phyloP scores from a whole-genome alignment of 2,888 invertebrate genomes.

The Morpho helenor region DNA sequence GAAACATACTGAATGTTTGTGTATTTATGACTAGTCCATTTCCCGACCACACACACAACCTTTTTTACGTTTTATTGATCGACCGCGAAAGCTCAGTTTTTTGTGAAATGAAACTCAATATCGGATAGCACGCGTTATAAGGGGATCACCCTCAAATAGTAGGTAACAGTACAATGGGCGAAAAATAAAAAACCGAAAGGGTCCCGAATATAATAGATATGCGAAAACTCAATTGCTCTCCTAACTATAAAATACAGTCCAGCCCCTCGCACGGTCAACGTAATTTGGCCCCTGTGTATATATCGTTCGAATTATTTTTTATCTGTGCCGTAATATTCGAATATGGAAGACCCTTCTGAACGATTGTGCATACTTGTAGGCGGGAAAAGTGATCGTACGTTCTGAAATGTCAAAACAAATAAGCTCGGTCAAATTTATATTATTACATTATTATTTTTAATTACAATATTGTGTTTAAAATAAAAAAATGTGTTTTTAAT shows the following conservation, averaged over 20 bases:
- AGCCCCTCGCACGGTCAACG: constrained; percentile 45
- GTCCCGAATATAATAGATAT: constrained; percentile 68
- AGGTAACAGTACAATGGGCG: constrained; percentile 53
- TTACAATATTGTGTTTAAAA: too few species aligned
- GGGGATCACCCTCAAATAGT: constrained; percentile 56
- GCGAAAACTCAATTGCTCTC: constrained; percentile 69
- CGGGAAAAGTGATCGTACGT: constrained; percentile 77
- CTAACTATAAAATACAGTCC: constrained; percentile 62
- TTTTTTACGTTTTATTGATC: constrained; percentile 45
- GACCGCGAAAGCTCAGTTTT: constrained; percentile 42
- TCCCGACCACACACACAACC: constrained; percentile 16
- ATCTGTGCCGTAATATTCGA: constrained; percentile 30
- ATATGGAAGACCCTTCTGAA: constrained; percentile 52
- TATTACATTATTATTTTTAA: too few species aligned
- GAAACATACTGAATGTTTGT: background rate
- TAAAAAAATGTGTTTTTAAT: too few species aligned
- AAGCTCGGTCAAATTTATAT: constrained; percentile 40
- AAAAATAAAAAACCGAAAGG: constrained; percentile 53
- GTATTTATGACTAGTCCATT: constrained; percentile 11
- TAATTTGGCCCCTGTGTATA: constrained; percentile 47
- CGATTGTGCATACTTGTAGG: constrained; percentile 63
- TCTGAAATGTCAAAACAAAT: constrained; percentile 80
- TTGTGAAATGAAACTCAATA: constrained; percentile 41
- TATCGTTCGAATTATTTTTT: constrained; percentile 44
- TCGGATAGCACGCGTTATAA: constrained; percentile 58